Base-by-base conservation (phyloP, 2,113 vertebrate genomes). In the Scolopax mira region DNA sequence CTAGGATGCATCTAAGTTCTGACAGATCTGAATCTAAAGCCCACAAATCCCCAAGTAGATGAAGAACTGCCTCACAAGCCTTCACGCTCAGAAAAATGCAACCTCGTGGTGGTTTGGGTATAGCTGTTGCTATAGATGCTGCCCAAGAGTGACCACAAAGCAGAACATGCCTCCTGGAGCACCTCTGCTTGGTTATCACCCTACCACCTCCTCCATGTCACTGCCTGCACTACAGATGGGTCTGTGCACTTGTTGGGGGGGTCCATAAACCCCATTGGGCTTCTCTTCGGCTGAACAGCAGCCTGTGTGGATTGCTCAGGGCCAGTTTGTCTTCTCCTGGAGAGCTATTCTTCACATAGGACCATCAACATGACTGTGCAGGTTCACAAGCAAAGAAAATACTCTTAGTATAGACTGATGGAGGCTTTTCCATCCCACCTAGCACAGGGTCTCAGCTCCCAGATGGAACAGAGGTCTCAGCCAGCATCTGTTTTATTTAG, bases 331-430 rank as follows among this genome's bases (percentile, higher is more conserved):
- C 13, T 78, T 19, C 60, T 58, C 24, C 25, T 71, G 54, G 70
- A 60, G 19, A 80, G 27, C 21, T n/a, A 14, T 18, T 84, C 41
- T 64, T 60, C 49, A 22, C 42, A 16, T 5, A 33, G 44, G 16
- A 39, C 12, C 39, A 31, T 11, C 6, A 7, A 5, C 31, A 60
- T 0, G 6, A 30, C 21, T 42, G 41, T 2, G 0, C 0, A 1
- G 24, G 22, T 41, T 44, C 57, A 69, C 18, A 31, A 67, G 66
- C 1, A 1, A 84, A 67, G 65, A 49, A 86, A 87, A 64, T 27
- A 33, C 33, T 81, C 33, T 24, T 54, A 27, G 51, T 24, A 11
- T 27, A 70, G 61, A 21, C 39, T 44, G 57, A 41, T 16, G 66
- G 55, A 85, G 41, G 54, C 33, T 87, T 85, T 85, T 55, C 42